phyloP scores from a whole-genome alignment of 2,113 vertebrate genomes.

The Brachyhypopomus occidentalis region DNA sequence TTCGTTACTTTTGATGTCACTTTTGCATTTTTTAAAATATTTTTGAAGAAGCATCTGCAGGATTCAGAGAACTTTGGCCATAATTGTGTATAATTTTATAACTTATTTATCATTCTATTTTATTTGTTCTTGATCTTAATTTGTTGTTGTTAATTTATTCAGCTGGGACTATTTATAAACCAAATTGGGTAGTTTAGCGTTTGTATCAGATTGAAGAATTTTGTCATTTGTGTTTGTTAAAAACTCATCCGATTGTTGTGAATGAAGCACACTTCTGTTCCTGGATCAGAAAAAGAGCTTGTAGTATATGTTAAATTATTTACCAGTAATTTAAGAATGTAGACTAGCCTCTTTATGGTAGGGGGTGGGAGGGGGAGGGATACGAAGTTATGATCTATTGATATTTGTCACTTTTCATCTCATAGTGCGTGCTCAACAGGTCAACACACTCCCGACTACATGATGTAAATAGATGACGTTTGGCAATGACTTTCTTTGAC shows the following conservation, averaged over 20 bases:
- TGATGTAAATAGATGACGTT: slow-evolving; percentile 86
- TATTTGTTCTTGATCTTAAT: slow-evolving; percentile 44
- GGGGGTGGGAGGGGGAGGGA: slow-evolving; percentile 13
- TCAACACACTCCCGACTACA: slow-evolving; percentile 67
- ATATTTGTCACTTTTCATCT: slow-evolving; percentile 76
- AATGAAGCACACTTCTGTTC: slow-evolving; percentile 70
- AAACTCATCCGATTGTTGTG: slow-evolving; percentile 68
- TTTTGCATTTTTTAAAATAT: slow-evolving; percentile 51
- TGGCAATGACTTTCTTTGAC: slow-evolving; percentile 70
- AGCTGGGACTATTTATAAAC: slow-evolving; percentile 83
- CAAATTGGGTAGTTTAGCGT: slow-evolving; percentile 51
- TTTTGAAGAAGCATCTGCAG: slow-evolving; percentile 70
- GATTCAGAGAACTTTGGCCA: slow-evolving; percentile 82
- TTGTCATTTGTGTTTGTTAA: slow-evolving; percentile 76
- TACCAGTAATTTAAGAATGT: slow-evolving; percentile 88
- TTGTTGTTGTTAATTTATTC: slow-evolving; percentile 74
- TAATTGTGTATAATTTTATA: slow-evolving; percentile 89
- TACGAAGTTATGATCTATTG: slow-evolving; percentile 62
- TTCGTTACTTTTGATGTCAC: slow-evolving; percentile 48
- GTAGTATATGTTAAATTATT: slow-evolving; percentile 79
- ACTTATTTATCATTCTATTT: slow-evolving; percentile 66
- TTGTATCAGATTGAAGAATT: slow-evolving; percentile 64
- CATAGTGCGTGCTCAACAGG: slow-evolving; percentile 74
- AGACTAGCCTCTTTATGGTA: slow-evolving; percentile 85
- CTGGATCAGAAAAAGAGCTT: slow-evolving; percentile 70